These are phyloP conservation scores for Hydrotaea cyrtoneurina DNA, from an alignment of 2,888 invertebrate species.

Conservation along the genomic window DNA sequence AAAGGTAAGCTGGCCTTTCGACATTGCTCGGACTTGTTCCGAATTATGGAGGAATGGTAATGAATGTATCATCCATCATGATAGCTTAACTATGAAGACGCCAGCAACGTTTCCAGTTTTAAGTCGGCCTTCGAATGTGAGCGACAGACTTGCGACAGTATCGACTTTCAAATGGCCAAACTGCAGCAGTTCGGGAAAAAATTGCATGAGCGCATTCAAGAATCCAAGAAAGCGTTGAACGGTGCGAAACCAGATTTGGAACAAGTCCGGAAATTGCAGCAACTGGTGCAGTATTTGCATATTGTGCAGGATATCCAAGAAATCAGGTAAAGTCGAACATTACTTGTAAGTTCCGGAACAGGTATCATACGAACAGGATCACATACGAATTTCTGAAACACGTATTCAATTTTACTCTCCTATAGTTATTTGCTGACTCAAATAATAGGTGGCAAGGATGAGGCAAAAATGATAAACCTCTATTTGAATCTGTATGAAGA, in stretches of 20 bases:
- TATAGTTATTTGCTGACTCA: constrained; percentile 71
- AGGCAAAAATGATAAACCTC: constrained; percentile 77
- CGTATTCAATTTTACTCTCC: too few relatives aligned
- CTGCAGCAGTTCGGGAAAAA: constrained; percentile 79
- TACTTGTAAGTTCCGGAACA: too few relatives aligned
- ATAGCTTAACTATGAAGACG: constrained; percentile 84
- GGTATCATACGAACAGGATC: too few relatives aligned
- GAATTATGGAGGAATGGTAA: background rate
- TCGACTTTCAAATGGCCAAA: constrained; percentile 82
- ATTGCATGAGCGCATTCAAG: constrained; percentile 82
- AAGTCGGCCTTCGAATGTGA: constrained; percentile 85
- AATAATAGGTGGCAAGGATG: constrained; percentile 77
- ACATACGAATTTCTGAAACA: too few relatives aligned
- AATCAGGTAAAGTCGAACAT: constrained; percentile 83
- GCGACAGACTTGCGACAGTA: constrained; percentile 81
- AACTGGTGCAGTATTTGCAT: constrained; percentile 85
- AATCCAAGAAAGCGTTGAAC: constrained; percentile 78
- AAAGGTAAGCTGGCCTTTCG: constrained; percentile 74
- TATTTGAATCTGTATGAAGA: constrained; percentile 79
- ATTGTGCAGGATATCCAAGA: constrained; percentile 87
- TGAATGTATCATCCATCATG: constrained; percentile 3
- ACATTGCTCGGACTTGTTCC: too few relatives aligned
- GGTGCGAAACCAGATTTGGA: constrained; percentile 79
- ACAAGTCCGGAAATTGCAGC: constrained; percentile 83
- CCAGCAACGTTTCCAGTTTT: constrained; percentile 85